These are phyloP conservation scores for Zhuqinia jingwanae DNA, from an alignment of 2,888 invertebrate species.

Conservation along the genomic window DNA sequence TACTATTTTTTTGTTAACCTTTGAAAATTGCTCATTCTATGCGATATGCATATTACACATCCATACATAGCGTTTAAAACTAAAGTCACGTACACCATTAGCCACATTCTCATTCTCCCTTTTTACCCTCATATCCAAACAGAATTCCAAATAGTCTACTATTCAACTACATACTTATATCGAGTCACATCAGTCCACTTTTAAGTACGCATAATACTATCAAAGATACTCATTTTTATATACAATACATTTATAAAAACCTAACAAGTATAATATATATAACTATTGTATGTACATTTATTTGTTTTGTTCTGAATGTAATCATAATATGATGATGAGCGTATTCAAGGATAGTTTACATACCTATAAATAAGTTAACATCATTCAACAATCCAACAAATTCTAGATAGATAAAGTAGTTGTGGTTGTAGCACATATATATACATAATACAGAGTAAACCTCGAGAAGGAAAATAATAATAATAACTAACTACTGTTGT, in stretches of 20 bases:
- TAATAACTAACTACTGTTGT: conserved; percentile 3
- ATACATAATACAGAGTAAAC: not conserved
- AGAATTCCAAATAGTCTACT: not conserved
- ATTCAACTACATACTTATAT: too few relatives aligned
- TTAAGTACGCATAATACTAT: not conserved
- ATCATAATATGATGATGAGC: not conserved
- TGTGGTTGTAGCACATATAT: not conserved
- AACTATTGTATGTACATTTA: too few relatives aligned
- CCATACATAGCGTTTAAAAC: not conserved
- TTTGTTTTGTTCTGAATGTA: not conserved
- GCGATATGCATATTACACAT: not conserved
- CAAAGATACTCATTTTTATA: not conserved
- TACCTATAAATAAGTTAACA: conserved; percentile 64
- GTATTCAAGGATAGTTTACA: conserved; percentile 56
- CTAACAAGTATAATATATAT: not conserved
- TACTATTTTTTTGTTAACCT: too few relatives aligned
- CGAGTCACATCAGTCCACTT: not conserved
- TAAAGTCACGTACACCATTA: conserved; percentile 49
- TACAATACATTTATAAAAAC: not conserved
- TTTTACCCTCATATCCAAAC: not conserved
- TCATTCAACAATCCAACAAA: conserved; percentile 8
- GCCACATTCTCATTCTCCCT: not conserved
- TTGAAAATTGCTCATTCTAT: conserved; percentile 49
- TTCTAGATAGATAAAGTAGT: not conserved
- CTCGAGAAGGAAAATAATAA: conserved; percentile 26